Percentiles rank a stretch among this genome's conserved stretches.
These are phyloP conservation scores for Ichneumon xanthorius DNA, from an alignment of 2,888 invertebrate species.

Conservation along the genomic window DNA sequence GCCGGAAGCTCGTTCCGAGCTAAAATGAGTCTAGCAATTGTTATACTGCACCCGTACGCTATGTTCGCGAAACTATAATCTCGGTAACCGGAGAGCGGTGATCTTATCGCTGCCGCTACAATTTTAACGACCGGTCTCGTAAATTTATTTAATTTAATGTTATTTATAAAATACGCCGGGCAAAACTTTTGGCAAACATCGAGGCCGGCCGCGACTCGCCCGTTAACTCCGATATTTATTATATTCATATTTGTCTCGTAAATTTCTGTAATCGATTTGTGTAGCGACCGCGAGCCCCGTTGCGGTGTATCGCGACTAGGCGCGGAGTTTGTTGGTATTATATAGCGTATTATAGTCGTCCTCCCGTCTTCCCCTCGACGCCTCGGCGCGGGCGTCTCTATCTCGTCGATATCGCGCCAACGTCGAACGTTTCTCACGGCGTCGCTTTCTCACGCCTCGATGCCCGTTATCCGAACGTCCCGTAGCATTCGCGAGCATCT, in stretches of 20 bases:
- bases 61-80: slow-evolving; percentile 10
- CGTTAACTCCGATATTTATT: slow-evolving; percentile 69
- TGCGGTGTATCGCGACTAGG: not conserved
- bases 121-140: slow-evolving; percentile 64
- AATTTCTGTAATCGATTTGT: slow-evolving; percentile 69
- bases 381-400: slow-evolving; percentile 57
- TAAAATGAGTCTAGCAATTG: slow-evolving; percentile 28
- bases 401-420: slow-evolving; percentile 62
- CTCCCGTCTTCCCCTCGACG: slow-evolving; percentile 43
- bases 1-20: slow-evolving; percentile 13
- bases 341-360: slow-evolving; percentile 44
- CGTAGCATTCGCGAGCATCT: slow-evolving; percentile 36
- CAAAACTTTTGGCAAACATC: slow-evolving; percentile 29
- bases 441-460: slow-evolving; percentile 67
- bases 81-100: slow-evolving; percentile 28
- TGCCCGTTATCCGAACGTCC: slow-evolving; percentile 56
- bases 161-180: slow-evolving; percentile 62
- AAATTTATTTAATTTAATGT: slow-evolving; percentile 69
- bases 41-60: not conserved
- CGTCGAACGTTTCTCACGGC: slow-evolving; percentile 65
- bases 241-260: slow-evolving; percentile 72
- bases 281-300: slow-evolving; percentile 34
- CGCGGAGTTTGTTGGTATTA: not conserved
- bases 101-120: slow-evolving; percentile 50
- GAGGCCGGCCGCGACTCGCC: slow-evolving; percentile 30